These are phyloP conservation scores for Eilema caniola DNA, from an alignment of 2,888 invertebrate species.

Conservation along the genomic window DNA sequence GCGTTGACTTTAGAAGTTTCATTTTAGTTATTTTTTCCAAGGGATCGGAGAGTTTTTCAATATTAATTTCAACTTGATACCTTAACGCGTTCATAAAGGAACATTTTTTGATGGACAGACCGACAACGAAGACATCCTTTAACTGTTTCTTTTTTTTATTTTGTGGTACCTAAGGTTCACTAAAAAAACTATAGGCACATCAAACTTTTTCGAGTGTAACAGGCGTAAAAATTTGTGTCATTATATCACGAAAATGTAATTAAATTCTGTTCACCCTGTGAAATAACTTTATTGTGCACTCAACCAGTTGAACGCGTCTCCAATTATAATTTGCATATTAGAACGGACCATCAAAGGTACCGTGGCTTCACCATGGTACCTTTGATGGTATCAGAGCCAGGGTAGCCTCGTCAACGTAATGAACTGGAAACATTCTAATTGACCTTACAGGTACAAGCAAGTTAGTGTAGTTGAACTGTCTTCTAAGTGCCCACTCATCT, in stretches of 20 bases:
- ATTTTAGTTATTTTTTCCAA: no score
- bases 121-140: neutral
- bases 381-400: conserved; percentile 47
- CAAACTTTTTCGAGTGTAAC: neutral
- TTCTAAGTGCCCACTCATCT: conserved; percentile 16
- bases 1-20: no score
- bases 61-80: neutral
- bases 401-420: conserved; percentile 48
- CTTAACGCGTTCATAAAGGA: neutral
- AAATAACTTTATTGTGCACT: conserved; percentile 33
- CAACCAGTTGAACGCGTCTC: conserved; percentile 29
- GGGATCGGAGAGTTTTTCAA: neutral
- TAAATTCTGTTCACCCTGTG: conserved; percentile 15
- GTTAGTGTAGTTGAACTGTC: conserved; percentile 36
- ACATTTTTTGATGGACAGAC: neutral
- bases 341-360: no score
- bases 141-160: neutral
- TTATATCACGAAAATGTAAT: conserved; percentile 20
- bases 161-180: neutral
- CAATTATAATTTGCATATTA: conserved; percentile 65
- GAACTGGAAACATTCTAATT: conserved; percentile 28
- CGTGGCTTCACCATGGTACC: conserved; percentile 45
- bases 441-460: conserved; percentile 21
- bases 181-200: conserved; percentile 1
- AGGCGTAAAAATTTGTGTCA: neutral